phyloP scores from a whole-genome alignment of 2,888 invertebrate genomes.

The Hybos culiciformis region DNA sequence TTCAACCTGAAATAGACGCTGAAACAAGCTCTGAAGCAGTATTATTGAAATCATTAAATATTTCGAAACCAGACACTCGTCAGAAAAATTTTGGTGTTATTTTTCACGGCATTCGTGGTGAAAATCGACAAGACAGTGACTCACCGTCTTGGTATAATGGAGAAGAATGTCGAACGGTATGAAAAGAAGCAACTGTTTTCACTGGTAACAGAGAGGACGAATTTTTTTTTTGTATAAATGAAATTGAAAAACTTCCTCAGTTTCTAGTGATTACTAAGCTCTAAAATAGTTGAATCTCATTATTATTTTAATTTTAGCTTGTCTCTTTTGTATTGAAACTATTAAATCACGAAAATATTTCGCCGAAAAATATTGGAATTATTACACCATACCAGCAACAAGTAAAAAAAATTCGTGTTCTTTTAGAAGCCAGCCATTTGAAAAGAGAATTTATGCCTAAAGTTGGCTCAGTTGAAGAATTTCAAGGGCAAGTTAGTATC shows the following conservation, averaged over 20 bases:
- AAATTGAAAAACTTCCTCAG: no score
- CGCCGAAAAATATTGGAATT: constrained; percentile 52
- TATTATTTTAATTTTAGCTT: not conserved
- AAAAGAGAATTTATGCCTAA: constrained; percentile 42
- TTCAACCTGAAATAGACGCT: constrained; percentile 46
- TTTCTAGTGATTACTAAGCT: not conserved
- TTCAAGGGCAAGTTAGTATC: constrained; percentile 62
- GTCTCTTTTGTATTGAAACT: not conserved
- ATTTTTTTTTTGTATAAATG: not conserved
- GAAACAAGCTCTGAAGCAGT: constrained; percentile 22
- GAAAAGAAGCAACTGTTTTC: no score
- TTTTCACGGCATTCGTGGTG: constrained; percentile 58
- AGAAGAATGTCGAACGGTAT: no score
- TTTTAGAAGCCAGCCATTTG: constrained; percentile 37
- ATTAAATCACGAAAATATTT: constrained; percentile 38
- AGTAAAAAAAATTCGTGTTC: constrained; percentile 39
- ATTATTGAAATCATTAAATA: constrained; percentile 26
- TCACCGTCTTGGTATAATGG: constrained; percentile 86
- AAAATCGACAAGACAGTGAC: constrained; percentile 55
- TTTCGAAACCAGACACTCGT: constrained; percentile 26
- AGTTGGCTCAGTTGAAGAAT: constrained; percentile 73
- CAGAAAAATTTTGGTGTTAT: constrained; percentile 36
- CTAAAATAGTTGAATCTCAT: not conserved
- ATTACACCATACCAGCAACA: constrained; percentile 89
- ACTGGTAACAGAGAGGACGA: constrained; percentile 25